phyloP scores from a whole-genome alignment of 2,888 invertebrate genomes.

The Ectemnius lituratus region DNA sequence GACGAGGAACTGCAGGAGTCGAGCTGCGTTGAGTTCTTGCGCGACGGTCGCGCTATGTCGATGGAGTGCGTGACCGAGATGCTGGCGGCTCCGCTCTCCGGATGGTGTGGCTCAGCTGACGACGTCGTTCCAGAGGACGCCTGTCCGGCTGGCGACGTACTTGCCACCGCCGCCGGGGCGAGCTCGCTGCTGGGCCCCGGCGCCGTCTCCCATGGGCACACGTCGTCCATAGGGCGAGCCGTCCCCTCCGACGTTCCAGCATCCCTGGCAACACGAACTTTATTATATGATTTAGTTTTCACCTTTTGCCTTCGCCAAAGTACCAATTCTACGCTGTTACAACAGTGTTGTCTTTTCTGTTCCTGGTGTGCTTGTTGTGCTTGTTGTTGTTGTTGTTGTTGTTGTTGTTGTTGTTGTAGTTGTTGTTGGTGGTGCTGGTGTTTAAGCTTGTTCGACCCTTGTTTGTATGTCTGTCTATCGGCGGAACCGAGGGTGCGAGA shows the following conservation, averaged over 20 bases:
- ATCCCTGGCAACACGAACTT: conserved; percentile 76
- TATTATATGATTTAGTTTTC: conserved; percentile 73
- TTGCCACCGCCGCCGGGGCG: conserved; percentile 32
- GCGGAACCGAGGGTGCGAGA: too few species aligned
- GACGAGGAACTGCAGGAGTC: conserved; percentile 88
- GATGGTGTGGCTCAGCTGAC: conserved; percentile 62
- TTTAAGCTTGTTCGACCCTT: too few species aligned
- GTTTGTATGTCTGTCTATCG: too few species aligned
- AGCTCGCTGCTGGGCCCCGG: conserved; percentile 68
- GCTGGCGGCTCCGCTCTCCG: conserved; percentile 31
- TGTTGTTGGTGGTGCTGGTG: background rate
- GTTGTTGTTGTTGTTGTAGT: background rate
- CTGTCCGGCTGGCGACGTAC: conserved; percentile 32
- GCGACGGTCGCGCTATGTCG: conserved; percentile 69
- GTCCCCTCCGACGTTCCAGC: conserved; percentile 71
- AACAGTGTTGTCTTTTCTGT: conserved; percentile 17
- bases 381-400: conserved; percentile 6
- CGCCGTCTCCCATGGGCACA: conserved; percentile 81
- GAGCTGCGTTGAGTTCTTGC: conserved; percentile 84
- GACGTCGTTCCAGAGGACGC: conserved; percentile 59
- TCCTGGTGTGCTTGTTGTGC: conserved; percentile 33
- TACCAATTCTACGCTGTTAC: conserved; percentile 30
- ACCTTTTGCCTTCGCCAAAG: conserved; percentile 40
- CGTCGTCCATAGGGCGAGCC: conserved; percentile 79
- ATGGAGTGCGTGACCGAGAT: conserved; percentile 47